Evolutionary conservation across 1,140 invertebrate genomes (phyloP).

Genomic region (Elymnias hypermnestra): DNA sequence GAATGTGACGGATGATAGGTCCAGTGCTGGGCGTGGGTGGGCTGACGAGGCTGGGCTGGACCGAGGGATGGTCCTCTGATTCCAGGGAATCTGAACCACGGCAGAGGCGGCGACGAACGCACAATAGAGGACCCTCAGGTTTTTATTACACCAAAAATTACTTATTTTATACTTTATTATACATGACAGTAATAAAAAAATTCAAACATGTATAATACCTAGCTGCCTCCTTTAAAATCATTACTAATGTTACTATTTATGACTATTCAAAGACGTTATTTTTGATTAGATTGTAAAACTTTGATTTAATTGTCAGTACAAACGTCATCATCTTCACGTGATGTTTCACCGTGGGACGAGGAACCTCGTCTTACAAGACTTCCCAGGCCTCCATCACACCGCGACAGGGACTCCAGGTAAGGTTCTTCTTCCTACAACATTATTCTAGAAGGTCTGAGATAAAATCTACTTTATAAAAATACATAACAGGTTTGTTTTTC

Average conservation of each 20-base stretch:
- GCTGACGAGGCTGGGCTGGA: conserved; percentile 52
- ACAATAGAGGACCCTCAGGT: conserved; percentile 25
- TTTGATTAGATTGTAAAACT: no score
- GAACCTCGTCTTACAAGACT: conserved; percentile 65
- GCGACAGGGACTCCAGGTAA: conserved; percentile 50
- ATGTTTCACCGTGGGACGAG: conserved; percentile 84
- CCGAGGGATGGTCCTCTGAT: conserved; percentile 82
- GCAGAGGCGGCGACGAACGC: conserved; percentile 38
- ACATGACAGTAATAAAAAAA: no score
- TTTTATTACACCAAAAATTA: no score
- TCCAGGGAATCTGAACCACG: conserved; percentile 76
- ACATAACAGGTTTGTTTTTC: no score
- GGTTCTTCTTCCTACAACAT: no score
- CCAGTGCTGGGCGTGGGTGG: conserved; percentile 25
- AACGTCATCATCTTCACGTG: conserved; percentile 81
- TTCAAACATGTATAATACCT: no score
- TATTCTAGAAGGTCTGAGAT: no score
- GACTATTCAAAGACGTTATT: no score
- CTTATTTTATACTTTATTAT: no score
- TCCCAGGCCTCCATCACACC: conserved; percentile 32
- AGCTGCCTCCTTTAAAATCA: no score
- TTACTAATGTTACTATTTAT: no score
- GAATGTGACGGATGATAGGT: conserved; percentile 4
- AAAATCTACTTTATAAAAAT: no score
- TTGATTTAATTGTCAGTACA: conserved; percentile 75